Evolutionary conservation across 2,113 vertebrate genomes (phyloP), one percentile per base, ranked within the genome.

Genomic region (Danionella cerebrum): DNA sequence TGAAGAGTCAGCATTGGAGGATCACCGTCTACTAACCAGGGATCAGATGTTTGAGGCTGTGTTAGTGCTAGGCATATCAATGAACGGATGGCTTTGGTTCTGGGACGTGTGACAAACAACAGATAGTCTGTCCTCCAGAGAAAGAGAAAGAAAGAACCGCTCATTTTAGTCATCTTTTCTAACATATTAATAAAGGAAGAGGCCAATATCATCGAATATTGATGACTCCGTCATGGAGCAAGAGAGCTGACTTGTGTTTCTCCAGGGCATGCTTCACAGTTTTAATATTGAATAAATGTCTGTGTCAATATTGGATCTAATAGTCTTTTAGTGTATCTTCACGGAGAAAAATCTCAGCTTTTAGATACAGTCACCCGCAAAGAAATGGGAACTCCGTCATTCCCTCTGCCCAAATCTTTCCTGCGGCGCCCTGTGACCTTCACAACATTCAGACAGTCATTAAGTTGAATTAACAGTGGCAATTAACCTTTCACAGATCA

Each of bases 241-340:
- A 47, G 47, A 39, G 48, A 55, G 48, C 60, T 66, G 54, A 65
- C 24, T 68, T 72, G 66, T 51, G 39, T 66, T 76, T 31, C 60
- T 60, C 38, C 60, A 52, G 74, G 70, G 72, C 69, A 60, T 29
- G 38, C 52, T 65, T 68, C 38, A 51, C 68, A n/a, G 65, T 45
- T 76, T 72, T 65, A 72, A 72, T 69, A 76, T 76, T 66, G 48
- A 72, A 66, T 69, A 76, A 62, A 72, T 76, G 66, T 50, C 59
- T 65, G 22, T 65, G 70, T 72, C 47, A 66, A 55, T 76, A 76
- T 72, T 69, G 50, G 54, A 66, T 69, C 65, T 39, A 16, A 59
- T 69, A 58, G 60, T 69, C 38, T 19, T 39, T 52, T 41, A 25
- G 13, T 53, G 8, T 47, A 45, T 27, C 44, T 11, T n/a, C 50